Percentiles rank a stretch among this genome's conserved stretches.
These are phyloP conservation scores for Digitonthophagus gazella DNA, from an alignment of 2,888 invertebrate species.

Conservation along the genomic window DNA sequence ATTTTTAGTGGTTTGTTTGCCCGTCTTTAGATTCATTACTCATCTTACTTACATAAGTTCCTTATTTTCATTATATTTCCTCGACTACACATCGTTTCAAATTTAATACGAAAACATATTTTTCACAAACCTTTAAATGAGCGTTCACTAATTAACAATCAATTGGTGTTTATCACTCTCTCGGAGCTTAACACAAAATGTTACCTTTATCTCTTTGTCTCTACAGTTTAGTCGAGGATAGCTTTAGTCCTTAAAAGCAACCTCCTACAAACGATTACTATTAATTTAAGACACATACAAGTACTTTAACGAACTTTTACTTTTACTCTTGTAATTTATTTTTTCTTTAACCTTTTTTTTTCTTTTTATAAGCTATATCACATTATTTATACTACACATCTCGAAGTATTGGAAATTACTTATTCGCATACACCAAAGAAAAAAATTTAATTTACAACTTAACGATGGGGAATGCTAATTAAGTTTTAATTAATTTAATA, in stretches of 20 bases:
- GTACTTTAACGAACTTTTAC: background rate
- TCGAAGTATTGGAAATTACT: constrained; percentile 38
- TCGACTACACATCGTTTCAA: background rate
- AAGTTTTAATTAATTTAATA: background rate
- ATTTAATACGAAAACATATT: too few relatives aligned
- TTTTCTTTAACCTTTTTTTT: background rate
- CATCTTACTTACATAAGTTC: too few relatives aligned
- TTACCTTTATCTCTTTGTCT: too few relatives aligned
- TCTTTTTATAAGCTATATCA: constrained; percentile 42
- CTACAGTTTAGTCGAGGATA: background rate
- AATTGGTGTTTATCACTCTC: too few relatives aligned
- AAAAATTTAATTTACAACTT: background rate
- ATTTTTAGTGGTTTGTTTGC: too few relatives aligned
- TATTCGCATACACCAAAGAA: background rate
- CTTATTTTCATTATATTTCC: background rate
- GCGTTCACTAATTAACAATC: background rate
- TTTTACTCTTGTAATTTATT: too few relatives aligned
- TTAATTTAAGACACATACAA: background rate
- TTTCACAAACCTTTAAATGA: background rate
- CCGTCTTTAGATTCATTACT: too few relatives aligned
- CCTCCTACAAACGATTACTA: background rate
- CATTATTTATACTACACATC: constrained; percentile 42
- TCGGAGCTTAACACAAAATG: too few relatives aligned
- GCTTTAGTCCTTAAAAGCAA: too few relatives aligned
- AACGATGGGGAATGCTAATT: constrained; percentile 1